Percentiles rank a stretch among this genome's conserved stretches.
Evolutionary conservation across 2,113 vertebrate genomes (phyloP).

Genomic region (Formicarius rufipectus): DNA sequence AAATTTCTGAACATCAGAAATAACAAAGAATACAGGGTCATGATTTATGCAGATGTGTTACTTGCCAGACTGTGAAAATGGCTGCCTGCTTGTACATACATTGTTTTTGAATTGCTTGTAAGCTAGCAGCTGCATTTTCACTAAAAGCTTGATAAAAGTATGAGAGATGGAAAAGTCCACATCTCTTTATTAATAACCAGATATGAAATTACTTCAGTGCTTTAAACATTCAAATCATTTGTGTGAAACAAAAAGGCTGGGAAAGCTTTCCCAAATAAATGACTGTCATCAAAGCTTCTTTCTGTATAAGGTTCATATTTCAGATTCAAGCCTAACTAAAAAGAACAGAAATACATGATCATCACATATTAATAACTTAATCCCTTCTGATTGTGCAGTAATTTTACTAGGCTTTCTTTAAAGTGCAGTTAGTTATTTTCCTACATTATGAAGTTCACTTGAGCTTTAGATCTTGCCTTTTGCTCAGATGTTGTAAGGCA

Average conservation of each 20-base stretch:
- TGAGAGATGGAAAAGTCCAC: background rate
- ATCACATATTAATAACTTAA: conserved; percentile 23
- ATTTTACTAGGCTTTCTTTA: conserved; percentile 26
- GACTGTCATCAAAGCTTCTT: conserved; percentile 27
- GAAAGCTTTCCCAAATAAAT: conserved; percentile 41
- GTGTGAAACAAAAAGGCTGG: background rate
- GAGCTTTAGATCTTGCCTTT: background rate
- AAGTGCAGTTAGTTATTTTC: background rate
- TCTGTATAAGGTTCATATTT: conserved; percentile 35
- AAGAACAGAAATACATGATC: background rate
- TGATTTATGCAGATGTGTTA: conserved; percentile 34
- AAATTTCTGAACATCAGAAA: conserved; percentile 4
- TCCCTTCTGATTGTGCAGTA: background rate
- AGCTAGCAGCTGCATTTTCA: background rate
- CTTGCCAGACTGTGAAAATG: conserved; percentile 17
- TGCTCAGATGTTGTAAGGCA: background rate
- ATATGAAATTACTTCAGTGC: background rate
- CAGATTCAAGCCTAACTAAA: conserved; percentile 21
- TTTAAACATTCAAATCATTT: background rate
- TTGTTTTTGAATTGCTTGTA: background rate
- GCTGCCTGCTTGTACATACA: background rate
- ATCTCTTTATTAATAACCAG: background rate
- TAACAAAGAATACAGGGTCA: no score
- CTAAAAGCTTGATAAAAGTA: background rate
- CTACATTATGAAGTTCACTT: background rate